Evolutionary conservation across 2,888 invertebrate genomes (phyloP).

Genomic region (Trissonchulus sp.): DNA sequence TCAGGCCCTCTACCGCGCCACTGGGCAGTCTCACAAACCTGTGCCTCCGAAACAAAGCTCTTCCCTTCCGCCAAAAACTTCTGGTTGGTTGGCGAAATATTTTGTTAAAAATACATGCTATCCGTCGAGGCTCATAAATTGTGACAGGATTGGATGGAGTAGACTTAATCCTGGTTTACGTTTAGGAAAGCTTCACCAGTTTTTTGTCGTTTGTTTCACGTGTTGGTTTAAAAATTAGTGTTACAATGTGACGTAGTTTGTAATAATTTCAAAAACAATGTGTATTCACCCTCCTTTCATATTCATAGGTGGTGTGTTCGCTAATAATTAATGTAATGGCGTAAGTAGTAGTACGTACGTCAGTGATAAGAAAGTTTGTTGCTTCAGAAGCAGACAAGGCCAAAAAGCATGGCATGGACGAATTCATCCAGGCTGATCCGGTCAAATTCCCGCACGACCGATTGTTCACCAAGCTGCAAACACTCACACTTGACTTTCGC

Average conservation of each 20-base stretch:
- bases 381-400: constrained; percentile 81
- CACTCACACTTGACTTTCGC: constrained; percentile 84
- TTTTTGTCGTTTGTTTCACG: no score
- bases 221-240: no score
- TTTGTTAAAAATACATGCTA: background rate
- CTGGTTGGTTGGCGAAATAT: background rate
- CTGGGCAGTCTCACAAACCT: constrained; percentile 97
- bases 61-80: constrained; percentile 35
- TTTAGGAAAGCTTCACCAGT: no score
- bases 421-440: constrained; percentile 97
- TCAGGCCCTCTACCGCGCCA: constrained; percentile 98
- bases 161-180: no score
- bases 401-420: constrained; percentile 97
- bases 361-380: no score
- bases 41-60: constrained; percentile 67
- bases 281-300: no score
- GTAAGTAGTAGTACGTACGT: no score
- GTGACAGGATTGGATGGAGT: no score
- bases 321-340: no score
- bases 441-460: constrained; percentile 92
- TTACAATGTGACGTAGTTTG: no score
- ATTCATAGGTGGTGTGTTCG: no score
- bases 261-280: no score
- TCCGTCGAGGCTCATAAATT: background rate
- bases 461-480: constrained; percentile 83